Conservation (phyloP, 2,797 vertebrate species). For the Salarias fasciatus region DNA sequence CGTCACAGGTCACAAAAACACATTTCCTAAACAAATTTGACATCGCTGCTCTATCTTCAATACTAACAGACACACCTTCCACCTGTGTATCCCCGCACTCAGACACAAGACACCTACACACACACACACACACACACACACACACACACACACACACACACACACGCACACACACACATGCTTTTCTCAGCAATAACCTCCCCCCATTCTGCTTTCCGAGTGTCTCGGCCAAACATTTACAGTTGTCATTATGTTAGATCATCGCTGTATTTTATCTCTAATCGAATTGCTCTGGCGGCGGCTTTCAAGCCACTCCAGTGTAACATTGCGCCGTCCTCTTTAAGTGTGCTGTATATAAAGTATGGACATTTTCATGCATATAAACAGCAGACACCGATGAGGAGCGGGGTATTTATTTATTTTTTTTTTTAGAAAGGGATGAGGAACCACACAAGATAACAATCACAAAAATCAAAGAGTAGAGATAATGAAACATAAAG, state of each 20-base stretch:
- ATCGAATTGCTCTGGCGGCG: constrained; percentile 44
- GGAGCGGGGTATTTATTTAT: too few relatives aligned
- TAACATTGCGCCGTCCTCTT: background rate
- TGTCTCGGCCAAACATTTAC: constrained; percentile 31
- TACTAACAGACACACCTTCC: constrained; percentile 19
- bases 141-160: background rate
- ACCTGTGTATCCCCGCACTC: constrained; percentile 11
- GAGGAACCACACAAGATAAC: too few relatives aligned
- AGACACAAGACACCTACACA: constrained; percentile 3
- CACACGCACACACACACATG: constrained; percentile 31
- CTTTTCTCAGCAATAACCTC: constrained; percentile 30
- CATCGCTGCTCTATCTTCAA: constrained; percentile 51
- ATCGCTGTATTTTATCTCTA: constrained; percentile 53
- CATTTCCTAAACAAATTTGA: constrained; percentile 67
- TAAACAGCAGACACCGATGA: too few relatives aligned
- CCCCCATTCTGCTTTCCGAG: constrained; percentile 28
- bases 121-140: too few relatives aligned
- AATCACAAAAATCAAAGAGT: too few relatives aligned
- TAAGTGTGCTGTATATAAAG: too few relatives aligned
- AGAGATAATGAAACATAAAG: too few relatives aligned
- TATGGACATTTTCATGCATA: too few relatives aligned
- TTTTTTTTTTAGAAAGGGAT: too few relatives aligned
- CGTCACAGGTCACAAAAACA: constrained; percentile 55
- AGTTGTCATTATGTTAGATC: constrained; percentile 51
- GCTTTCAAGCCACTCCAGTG: constrained; percentile 3